Evolutionary conservation across 2,888 invertebrate species (phyloP).

Genomic region (Podotricha telesiphe): DNA sequence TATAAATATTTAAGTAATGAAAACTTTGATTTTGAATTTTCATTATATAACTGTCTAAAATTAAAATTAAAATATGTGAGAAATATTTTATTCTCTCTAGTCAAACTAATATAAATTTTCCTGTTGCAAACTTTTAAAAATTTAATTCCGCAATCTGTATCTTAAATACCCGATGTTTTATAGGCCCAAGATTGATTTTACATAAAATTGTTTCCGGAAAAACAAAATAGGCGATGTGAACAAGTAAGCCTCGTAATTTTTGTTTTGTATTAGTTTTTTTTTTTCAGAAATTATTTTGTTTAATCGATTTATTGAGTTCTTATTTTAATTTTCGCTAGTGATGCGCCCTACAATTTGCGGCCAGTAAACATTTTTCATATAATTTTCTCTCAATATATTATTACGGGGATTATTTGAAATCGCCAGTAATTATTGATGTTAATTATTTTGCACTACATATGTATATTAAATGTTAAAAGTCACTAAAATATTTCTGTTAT

Average conservation of each 20-base stretch:
- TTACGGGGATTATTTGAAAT: not conserved
- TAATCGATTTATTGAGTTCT: too few species aligned
- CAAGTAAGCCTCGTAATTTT: too few species aligned
- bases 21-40: not conserved
- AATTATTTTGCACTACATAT: not conserved
- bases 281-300: too few species aligned
- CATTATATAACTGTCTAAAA: not conserved
- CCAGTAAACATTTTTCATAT: not conserved
- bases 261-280: too few species aligned
- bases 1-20: slow-evolving; percentile 9
- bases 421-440: not conserved
- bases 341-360: not conserved
- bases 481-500: not conserved
- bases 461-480: not conserved
- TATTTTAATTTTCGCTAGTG: not conserved
- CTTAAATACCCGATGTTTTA: too few species aligned
- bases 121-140: too few species aligned
- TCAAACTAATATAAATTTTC: too few species aligned
- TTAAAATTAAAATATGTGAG: not conserved
- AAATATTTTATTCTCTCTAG: not conserved
- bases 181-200: too few species aligned
- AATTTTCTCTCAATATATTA: not conserved
- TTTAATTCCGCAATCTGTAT: too few species aligned
- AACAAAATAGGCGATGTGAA: too few species aligned
- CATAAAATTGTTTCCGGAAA: too few species aligned